A percentile compares a stretch with the other conserved stretches of the same genome.
Conservation (phyloP, 1,140 invertebrate species). For the Drosophila pseudoananassae region DNA sequence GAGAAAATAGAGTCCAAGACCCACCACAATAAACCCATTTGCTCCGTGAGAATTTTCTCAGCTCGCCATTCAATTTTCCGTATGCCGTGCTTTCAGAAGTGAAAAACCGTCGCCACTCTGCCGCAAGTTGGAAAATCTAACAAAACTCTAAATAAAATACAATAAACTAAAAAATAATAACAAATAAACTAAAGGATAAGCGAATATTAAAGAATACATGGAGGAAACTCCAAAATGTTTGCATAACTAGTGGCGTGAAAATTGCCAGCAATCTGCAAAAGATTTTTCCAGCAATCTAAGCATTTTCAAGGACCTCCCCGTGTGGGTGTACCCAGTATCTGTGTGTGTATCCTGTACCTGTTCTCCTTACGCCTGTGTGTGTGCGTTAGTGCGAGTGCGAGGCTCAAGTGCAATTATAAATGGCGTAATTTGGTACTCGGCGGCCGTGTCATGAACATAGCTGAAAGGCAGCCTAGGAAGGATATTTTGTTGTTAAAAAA, state of each 20-base stretch:
- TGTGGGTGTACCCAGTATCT: slow-evolving; percentile 31
- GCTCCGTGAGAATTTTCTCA: slow-evolving; percentile 55
- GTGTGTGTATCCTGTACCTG: slow-evolving; percentile 15
- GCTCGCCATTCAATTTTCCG: slow-evolving; percentile 68
- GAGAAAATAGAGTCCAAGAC: slow-evolving; percentile 15
- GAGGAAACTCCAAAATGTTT: slow-evolving; percentile 8
- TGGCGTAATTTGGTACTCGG: slow-evolving; percentile 68
- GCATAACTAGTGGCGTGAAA: slow-evolving; percentile 58
- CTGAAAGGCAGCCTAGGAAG: slow-evolving; percentile 24
- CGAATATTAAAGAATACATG: slow-evolving; percentile 7
- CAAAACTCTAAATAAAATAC: slow-evolving; percentile 19
- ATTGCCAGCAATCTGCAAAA: slow-evolving; percentile 25
- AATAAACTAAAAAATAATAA: slow-evolving; percentile 7
- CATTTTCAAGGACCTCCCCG: slow-evolving; percentile 67
- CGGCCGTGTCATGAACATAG: slow-evolving; percentile 68
- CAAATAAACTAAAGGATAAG: background rate
- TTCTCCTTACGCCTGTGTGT: background rate
- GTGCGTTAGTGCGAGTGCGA: slow-evolving; percentile 30
- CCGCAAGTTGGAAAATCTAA: slow-evolving; percentile 15
- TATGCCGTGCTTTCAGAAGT: slow-evolving; percentile 60
- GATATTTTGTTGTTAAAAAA: slow-evolving; percentile 15
- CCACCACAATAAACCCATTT: slow-evolving; percentile 53
- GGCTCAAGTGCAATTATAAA: slow-evolving; percentile 76
- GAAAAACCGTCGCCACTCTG: slow-evolving; percentile 48
- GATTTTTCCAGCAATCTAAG: slow-evolving; percentile 33